These are phyloP conservation scores for Toxostoma redivivum DNA, from an alignment of 2,113 vertebrate genomes.

Conservation along the genomic window DNA sequence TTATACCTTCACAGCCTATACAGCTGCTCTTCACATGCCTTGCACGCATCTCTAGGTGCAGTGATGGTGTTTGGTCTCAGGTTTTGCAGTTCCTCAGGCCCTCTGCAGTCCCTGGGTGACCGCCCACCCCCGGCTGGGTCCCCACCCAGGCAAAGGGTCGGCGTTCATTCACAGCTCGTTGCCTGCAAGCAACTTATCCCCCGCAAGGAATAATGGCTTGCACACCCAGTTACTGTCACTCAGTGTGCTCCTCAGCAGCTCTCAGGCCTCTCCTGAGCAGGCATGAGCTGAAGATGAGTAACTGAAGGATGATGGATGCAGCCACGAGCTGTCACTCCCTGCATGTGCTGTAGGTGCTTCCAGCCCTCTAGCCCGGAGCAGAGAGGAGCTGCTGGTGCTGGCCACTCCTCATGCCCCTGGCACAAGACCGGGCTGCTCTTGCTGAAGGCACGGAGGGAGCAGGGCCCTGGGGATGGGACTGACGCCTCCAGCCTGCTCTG, in stretches of 20 bases:
- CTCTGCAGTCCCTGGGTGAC: not conserved
- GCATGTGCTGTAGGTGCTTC: not conserved
- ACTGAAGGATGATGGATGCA: accelerated
- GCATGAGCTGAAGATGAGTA: not conserved
- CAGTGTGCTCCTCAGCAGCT: no score
- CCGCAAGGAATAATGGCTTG: not conserved
- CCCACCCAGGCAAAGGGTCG: accelerated
- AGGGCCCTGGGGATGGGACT: not conserved
- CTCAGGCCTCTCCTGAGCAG: not conserved
- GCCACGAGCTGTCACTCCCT: not conserved
- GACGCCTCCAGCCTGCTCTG: not conserved
- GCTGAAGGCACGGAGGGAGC: accelerated
- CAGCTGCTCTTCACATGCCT: no score
- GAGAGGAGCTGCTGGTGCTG: not conserved
- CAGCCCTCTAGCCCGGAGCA: accelerated
- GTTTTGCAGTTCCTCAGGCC: not conserved
- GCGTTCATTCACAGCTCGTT: accelerated
- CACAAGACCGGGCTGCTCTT: not conserved
- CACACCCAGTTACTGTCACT: not conserved
- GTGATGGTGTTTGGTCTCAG: not conserved
- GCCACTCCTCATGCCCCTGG: not conserved
- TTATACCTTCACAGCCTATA: not conserved
- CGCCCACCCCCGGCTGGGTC: accelerated
- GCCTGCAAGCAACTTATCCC: not conserved
- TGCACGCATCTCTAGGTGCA: not conserved